These are phyloP conservation scores for Osmoderma eremita DNA, from an alignment of 2,888 invertebrate species.

Conservation along the genomic window DNA sequence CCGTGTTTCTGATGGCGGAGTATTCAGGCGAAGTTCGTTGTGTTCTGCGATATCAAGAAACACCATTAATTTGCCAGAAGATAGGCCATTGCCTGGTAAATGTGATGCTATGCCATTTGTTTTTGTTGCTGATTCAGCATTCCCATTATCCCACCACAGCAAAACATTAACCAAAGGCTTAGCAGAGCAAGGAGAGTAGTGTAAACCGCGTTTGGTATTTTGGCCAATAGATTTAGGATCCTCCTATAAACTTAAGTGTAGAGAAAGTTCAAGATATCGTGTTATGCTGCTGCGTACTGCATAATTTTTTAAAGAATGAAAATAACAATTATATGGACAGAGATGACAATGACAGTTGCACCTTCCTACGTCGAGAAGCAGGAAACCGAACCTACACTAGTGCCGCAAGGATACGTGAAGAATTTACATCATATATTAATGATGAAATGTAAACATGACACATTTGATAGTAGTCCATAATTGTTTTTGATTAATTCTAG, in stretches of 20 bases:
- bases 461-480: no score
- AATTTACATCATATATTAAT: no score
- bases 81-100: not conserved
- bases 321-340: not conserved
- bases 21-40: not conserved
- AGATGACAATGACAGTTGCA: no score
- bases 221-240: not conserved
- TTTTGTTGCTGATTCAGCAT: not conserved
- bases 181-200: not conserved
- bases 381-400: no score
- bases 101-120: not conserved
- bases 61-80: not conserved
- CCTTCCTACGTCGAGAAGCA: no score
- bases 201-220: slow-evolving; percentile 3
- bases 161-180: not conserved
- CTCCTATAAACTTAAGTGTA: not conserved
- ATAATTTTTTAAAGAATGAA: not conserved
- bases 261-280: not conserved
- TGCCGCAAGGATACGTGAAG: no score
- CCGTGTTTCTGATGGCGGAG: not conserved
- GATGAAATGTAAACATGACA: no score
- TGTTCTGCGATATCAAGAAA: no score
- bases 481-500: no score
- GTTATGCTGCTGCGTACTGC: not conserved
- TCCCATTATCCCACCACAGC: not conserved